Conservation (phyloP, 2,113 vertebrate genomes). For the Vicugna pacos region DNA sequence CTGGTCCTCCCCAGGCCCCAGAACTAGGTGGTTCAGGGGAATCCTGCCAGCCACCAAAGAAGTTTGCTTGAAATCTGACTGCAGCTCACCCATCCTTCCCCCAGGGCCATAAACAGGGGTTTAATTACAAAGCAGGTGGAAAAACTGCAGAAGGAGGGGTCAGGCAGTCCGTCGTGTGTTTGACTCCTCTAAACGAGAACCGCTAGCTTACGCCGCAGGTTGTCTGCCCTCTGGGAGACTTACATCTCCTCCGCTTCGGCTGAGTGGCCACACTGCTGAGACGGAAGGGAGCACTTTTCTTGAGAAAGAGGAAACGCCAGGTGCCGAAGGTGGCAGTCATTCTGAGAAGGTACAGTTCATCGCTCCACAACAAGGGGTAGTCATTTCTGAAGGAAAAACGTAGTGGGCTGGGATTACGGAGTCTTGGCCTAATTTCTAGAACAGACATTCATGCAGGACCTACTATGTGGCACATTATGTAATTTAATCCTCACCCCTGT, state of each 20-base stretch:
- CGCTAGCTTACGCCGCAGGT: background rate
- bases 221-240: background rate
- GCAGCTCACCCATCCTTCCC: background rate
- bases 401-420: background rate
- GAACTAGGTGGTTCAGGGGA: background rate
- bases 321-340: background rate
- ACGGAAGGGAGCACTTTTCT: background rate
- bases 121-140: constrained; percentile 49
- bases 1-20: background rate
- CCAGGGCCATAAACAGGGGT: background rate
- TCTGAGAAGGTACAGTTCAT: background rate
- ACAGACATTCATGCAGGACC: background rate
- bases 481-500: background rate
- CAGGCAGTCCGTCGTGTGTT: background rate
- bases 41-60: background rate
- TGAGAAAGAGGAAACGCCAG: background rate
- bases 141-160: background rate
- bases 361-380: background rate
- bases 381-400: background rate
- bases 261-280: background rate
- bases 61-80: background rate
- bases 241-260: background rate
- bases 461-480: background rate
- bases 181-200: background rate
- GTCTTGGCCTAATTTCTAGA: background rate